Base-by-base conservation (phyloP, 2,888 invertebrate species). In the Agonopterix arenella region DNA sequence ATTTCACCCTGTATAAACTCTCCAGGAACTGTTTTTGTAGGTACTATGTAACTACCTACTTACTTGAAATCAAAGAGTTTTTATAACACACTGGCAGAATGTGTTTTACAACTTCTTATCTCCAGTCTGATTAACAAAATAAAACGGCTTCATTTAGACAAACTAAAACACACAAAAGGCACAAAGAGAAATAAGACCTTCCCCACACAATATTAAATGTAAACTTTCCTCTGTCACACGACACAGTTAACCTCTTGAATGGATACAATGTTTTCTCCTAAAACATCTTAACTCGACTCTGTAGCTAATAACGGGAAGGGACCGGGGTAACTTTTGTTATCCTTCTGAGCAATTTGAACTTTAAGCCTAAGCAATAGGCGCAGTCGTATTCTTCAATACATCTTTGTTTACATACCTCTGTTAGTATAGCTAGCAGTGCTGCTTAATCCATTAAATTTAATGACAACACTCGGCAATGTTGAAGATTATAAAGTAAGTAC, bases 241-340 rank as follows among this genome's bases (percentile, higher is more conserved):
- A 49, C 52, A 52, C 49, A 56, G 52, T 60, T 57, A 58, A 58
- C 57, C 63, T 62, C 57, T 66, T 55, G 53, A 67, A 67, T 61
- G 59, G 61, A 65, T 61, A 66, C 68, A 64, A 70, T 67, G 68
- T 75, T 75, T 70, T 69, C 66, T 69, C 60, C 64, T 62, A 66
- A 68, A 73, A 75, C 71, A 70, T 64, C 66, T 68, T 69, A 62
- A 55, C 60, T 62, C 48, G 44, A 49, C 11, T 46, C 46, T 36
- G 40, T 45, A 51, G 59, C 55, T 58, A 59, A 55, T 56, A 58
- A 54, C 52, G 54, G 50, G 50, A 18, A n/a, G 47, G 28, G 28
- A 7, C 46, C 43, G 46, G 45, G 16, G 11, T 42, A 42, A 38
- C 40, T 44, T 45, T 44, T 28, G 11, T 37, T 28, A 28, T 28